A percentile compares a stretch with the other conserved stretches of the same genome.
Conservation (phyloP, 2,113 vertebrate genomes). For the Pycnonotus jocosus region DNA sequence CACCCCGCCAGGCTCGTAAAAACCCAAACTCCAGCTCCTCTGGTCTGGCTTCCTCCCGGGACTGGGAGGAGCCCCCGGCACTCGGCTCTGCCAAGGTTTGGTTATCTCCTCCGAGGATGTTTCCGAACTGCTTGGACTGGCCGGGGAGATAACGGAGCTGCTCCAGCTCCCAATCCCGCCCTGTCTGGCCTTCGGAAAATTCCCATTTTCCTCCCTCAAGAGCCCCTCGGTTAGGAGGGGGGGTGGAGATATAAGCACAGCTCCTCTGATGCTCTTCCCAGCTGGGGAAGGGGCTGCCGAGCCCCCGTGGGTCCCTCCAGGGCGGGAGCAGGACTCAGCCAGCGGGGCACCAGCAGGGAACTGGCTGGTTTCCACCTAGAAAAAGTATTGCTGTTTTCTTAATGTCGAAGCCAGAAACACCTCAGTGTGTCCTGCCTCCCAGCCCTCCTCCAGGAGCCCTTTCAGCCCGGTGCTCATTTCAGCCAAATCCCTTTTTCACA, state of each 20-base stretch:
- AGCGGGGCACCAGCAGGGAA: not conserved
- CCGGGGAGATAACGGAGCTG: not conserved
- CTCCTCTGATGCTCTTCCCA: not conserved
- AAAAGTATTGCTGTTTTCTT: not conserved
- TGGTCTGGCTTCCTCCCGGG: not conserved
- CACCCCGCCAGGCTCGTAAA: accelerated
- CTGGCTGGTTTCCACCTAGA: not conserved
- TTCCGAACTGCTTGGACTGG: not conserved
- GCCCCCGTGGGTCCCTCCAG: not conserved
- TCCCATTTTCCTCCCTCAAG: not conserved
- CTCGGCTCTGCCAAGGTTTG: not conserved
- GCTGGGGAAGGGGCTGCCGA: not conserved
- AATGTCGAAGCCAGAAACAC: accelerated
- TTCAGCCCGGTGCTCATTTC: accelerated
- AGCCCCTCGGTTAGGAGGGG: accelerated
- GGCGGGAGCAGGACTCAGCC: not conserved
- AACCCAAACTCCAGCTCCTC: not conserved
- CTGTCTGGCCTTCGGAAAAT: not conserved
- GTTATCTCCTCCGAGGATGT: conserved; percentile 27
- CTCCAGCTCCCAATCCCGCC: not conserved
- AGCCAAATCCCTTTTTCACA: not conserved
- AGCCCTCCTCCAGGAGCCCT: not conserved
- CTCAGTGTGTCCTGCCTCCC: accelerated
- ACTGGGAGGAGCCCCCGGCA: not conserved
- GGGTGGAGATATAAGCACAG: accelerated